phyloP scores from a whole-genome alignment of 2,113 vertebrate genomes.

The Porphyrio hochstetteri region DNA sequence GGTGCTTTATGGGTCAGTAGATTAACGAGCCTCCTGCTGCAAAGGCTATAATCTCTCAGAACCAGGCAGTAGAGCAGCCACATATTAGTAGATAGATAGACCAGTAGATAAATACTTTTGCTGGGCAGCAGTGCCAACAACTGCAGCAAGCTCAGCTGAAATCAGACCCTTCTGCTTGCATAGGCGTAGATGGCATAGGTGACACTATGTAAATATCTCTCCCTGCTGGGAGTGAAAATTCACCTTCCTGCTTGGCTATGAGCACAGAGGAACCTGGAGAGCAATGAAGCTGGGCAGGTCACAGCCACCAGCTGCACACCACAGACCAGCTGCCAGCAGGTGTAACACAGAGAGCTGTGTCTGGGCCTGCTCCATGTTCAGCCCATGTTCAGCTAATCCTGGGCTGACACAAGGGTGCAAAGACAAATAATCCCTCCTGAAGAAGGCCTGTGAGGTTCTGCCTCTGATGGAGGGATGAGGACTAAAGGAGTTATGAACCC shows the following conservation, averaged over 20 bases:
- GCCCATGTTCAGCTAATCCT: not conserved
- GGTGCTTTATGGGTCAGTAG: slow-evolving; percentile 8
- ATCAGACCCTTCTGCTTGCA: not conserved
- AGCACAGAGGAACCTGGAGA: not conserved
- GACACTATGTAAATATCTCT: not conserved
- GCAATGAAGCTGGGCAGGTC: not conserved
- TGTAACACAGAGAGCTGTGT: not conserved
- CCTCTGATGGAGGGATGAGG: not conserved
- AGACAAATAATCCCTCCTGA: not conserved
- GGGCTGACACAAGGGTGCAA: not conserved
- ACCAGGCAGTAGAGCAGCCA: not conserved
- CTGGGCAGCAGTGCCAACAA: not conserved
- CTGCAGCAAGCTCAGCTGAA: not conserved
- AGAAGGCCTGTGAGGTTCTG: not conserved
- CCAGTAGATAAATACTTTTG: slow-evolving; percentile 3
- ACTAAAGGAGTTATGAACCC: not conserved
- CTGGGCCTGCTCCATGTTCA: not conserved
- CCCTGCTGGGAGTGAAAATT: not conserved
- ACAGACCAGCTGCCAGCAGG: not conserved
- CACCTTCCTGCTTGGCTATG: not conserved
- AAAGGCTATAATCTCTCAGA: slow-evolving; percentile 8
- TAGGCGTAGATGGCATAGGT: not conserved
- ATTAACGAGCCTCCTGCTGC: not conserved
- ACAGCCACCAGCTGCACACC: fast-evolving
- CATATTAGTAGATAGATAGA: not conserved